Conservation (phyloP, 2,797 vertebrate genomes). For the Discoglossus pictus region DNA sequence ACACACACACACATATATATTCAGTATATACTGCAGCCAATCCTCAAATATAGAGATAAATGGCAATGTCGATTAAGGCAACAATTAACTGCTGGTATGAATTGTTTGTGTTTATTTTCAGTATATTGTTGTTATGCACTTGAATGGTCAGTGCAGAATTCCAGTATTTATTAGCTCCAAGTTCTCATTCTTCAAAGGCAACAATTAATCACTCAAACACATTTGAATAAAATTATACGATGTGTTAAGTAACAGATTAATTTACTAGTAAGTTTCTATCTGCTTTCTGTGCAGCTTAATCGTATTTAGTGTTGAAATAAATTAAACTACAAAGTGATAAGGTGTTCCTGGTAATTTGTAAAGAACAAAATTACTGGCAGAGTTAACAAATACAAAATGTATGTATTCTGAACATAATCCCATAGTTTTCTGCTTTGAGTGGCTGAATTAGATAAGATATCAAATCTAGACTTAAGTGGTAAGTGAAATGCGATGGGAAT, state of each 20-base stretch:
- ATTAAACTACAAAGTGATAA: slow-evolving; percentile 39
- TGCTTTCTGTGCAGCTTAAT: slow-evolving; percentile 12
- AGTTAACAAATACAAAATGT: too few species aligned
- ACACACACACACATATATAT: too few species aligned
- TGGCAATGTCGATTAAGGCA: too few species aligned
- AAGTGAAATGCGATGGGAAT: too few species aligned
- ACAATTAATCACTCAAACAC: slow-evolving; percentile 39
- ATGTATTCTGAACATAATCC: too few species aligned
- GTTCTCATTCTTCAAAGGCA: slow-evolving; percentile 39
- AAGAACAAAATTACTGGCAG: too few species aligned
- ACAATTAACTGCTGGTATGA: too few species aligned
- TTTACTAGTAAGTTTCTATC: slow-evolving; percentile 26
- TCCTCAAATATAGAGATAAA: slow-evolving; percentile 29
- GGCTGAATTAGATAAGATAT: too few species aligned
- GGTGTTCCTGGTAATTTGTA: too few species aligned
- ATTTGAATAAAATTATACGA: slow-evolving; percentile 48
- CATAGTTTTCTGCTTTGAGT: too few species aligned
- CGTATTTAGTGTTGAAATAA: too few species aligned
- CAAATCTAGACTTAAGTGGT: too few species aligned
- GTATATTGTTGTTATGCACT: slow-evolving; percentile 14
- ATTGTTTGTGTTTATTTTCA: not conserved
- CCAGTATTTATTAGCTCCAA: slow-evolving; percentile 35
- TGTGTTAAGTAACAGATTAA: slow-evolving; percentile 48
- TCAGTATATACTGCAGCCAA: slow-evolving; percentile 15
- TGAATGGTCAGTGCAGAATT: slow-evolving; percentile 34